phyloP scores from a whole-genome alignment of 2,797 vertebrate species.

The Coccyzus lansbergi region DNA sequence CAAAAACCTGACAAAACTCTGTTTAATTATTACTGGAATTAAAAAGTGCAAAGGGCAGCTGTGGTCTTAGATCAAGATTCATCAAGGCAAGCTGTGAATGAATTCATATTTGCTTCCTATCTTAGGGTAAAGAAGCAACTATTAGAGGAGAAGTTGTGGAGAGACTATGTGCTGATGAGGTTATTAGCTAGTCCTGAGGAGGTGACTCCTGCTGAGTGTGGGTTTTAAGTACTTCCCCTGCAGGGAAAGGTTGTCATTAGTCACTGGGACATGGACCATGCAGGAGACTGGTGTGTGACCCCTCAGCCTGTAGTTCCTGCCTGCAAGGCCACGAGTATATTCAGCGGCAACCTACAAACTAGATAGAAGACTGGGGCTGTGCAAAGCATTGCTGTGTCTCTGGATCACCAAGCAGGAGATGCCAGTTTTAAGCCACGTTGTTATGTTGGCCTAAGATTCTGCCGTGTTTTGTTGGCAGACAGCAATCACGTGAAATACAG shows the following conservation, averaged over 20 bases:
- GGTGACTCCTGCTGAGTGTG: not conserved
- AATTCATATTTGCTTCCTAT: not conserved
- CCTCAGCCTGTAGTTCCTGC: not conserved
- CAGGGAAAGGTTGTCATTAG: not conserved
- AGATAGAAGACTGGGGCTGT: not conserved
- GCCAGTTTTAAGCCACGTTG: not conserved
- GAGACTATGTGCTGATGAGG: not conserved
- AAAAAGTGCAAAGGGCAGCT: not conserved
- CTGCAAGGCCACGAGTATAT: not conserved
- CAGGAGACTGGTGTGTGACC: not conserved
- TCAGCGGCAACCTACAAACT: not conserved
- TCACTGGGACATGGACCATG: accelerated
- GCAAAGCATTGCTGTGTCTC: not conserved
- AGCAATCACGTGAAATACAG: not conserved
- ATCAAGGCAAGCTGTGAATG: not conserved
- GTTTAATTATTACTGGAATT: not conserved
- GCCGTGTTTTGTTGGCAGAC: not conserved
- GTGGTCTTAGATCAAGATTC: constrained; percentile 1
- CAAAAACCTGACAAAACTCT: not conserved
- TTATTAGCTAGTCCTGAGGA: not conserved
- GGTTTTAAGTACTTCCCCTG: constrained; percentile 2
- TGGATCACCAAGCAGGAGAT: not conserved
- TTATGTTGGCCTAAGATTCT: not conserved
- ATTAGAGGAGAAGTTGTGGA: not conserved
- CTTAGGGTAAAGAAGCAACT: not conserved